Base-by-base conservation (phyloP, 1,140 invertebrate genomes). In the Harlomillsia oculata region DNA sequence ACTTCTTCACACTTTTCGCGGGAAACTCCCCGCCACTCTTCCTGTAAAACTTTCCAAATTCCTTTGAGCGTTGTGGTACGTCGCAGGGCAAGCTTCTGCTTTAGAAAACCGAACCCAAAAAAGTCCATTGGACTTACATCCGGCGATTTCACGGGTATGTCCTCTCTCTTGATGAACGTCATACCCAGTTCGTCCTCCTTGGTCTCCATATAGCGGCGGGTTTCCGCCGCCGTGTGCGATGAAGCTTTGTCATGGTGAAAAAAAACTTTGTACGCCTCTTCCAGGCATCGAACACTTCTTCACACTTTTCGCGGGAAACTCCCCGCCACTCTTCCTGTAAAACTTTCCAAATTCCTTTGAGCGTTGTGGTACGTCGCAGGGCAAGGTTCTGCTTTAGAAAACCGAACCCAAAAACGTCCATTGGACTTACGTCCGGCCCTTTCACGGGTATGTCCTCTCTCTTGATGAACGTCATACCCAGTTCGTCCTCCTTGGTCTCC, bases 351-450 rank as follows among this genome's bases (percentile, higher is more conserved):
- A 36, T 34, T 5, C 46, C 46, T 8, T 11, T 8, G 3, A 49
- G 8, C 13, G 46, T 32, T 36, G 6, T 49, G 4, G 46, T 16
- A 16, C 29, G 6, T 18, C 46, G 6, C 14, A 9, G 8, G 5
- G 13, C 11, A n/a, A 49, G 46, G 11, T 21, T n/a, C n/a, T 49
- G 26, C 26, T 52, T 52, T 6, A 52, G 50, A 6, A 29, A 28
- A 11, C 50, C 50, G 25, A 52, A 52, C 6, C 50, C 50, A 26
- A 39, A 52, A 29, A 52, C 37, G 25, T 52, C 50, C n/a, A 52
- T 6, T 3, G 50, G 50, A 9, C 18, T 23, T 6, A 29, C 23
- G 28, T 52, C 50, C 8, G 50, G 50, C 8, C 6, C 8, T 20
- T 52, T 52, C 34, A 52, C 50, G 4, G 50, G 50, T 21, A 52